A percentile compares a stretch with the other conserved stretches of the same genome.
These are phyloP conservation scores for Mactromeris polynyma DNA, from an alignment of 2,888 invertebrate species.

Conservation along the genomic window DNA sequence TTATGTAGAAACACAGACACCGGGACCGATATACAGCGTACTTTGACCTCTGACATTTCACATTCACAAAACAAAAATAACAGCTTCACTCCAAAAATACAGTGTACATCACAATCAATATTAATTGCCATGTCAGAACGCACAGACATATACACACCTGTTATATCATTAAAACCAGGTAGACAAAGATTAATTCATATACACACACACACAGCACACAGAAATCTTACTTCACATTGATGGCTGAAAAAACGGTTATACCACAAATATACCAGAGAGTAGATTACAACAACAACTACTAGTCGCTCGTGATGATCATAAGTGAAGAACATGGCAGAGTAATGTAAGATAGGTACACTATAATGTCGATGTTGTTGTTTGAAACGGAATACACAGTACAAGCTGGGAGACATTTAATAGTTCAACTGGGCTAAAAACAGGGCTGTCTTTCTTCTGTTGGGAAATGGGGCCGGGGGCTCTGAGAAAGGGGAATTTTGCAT, in stretches of 20 bases:
- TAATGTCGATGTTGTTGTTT: not conserved
- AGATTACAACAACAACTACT: not conserved
- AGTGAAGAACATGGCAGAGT: not conserved
- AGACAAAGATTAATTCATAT: not conserved
- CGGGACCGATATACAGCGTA: too few relatives aligned
- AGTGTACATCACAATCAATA: not conserved
- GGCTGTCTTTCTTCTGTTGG: too few relatives aligned
- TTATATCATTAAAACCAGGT: not conserved
- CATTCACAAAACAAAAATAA: too few relatives aligned
- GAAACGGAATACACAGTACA: not conserved
- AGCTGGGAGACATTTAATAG: too few relatives aligned
- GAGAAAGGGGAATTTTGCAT: too few relatives aligned
- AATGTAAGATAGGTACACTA: not conserved
- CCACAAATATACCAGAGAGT: not conserved
- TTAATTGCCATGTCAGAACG: not conserved
- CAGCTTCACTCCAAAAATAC: not conserved
- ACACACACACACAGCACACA: not conserved
- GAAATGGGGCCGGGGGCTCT: too few relatives aligned
- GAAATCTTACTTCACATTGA: not conserved
- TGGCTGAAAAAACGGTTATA: not conserved
- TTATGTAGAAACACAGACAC: too few relatives aligned
- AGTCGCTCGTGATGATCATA: not conserved
- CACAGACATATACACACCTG: not conserved
- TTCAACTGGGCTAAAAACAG: too few relatives aligned
- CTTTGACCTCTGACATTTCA: too few relatives aligned